These are phyloP conservation scores for Penaeus japonicus DNA, from an alignment of 1,140 invertebrate species.

Conservation along the genomic window DNA sequence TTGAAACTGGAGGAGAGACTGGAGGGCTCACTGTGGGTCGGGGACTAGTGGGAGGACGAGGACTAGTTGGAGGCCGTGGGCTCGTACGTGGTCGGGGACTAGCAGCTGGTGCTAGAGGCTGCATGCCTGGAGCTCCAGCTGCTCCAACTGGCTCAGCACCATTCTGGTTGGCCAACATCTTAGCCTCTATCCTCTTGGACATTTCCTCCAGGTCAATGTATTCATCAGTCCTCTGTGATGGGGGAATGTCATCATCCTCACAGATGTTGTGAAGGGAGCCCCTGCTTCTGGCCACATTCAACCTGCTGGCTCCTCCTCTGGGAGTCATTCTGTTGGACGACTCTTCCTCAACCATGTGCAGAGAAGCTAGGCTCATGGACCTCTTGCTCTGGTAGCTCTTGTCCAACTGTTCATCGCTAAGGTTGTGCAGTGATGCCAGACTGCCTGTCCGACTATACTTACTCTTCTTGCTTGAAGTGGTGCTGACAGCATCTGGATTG, in stretches of 20 bases:
- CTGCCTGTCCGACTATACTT: constrained; percentile 57
- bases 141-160: background rate
- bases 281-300: constrained; percentile 18
- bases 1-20: background rate
- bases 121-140: background rate
- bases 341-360: constrained; percentile 38
- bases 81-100: background rate
- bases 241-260: constrained; percentile 55
- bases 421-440: constrained; percentile 56
- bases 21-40: background rate
- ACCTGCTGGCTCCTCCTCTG: background rate
- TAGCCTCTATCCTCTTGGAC: constrained; percentile 54
- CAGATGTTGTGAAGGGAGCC: constrained; percentile 49
- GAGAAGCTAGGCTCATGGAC: constrained; percentile 58
- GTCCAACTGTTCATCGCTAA: constrained; percentile 54
- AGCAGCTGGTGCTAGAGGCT: background rate
- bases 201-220: constrained; percentile 59
- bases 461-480: constrained; percentile 29
- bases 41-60: no score
- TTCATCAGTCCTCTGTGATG: constrained; percentile 54
- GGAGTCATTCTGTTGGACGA: background rate
- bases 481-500: constrained; percentile 49
- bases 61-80: no score
- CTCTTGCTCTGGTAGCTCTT: constrained; percentile 52
- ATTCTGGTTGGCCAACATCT: constrained; percentile 42